These are phyloP conservation scores for Drosophila pachea DNA, from an alignment of 1,140 invertebrate species.

Conservation along the genomic window DNA sequence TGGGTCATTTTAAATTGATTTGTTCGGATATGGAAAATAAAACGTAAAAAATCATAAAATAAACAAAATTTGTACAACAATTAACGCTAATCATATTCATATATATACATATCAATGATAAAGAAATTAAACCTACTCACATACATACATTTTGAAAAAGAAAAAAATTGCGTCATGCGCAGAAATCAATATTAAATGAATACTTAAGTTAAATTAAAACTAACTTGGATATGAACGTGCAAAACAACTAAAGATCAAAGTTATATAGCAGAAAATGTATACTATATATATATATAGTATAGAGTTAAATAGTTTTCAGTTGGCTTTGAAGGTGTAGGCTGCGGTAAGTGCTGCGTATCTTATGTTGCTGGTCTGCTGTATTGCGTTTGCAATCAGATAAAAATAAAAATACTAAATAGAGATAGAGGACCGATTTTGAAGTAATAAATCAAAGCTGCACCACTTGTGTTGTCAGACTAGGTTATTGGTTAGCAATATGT, in stretches of 20 bases:
- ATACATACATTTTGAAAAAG: conserved; percentile 29
- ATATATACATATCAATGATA: conserved; percentile 23
- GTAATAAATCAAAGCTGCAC: conserved; percentile 48
- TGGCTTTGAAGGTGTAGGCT: background rate
- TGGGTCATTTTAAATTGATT: conserved; percentile 39
- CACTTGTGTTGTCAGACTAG: conserved; percentile 59
- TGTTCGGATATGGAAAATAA: conserved; percentile 63
- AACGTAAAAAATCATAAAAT: conserved; percentile 59
- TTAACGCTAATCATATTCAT: conserved; percentile 44
- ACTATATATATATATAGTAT: conserved; percentile 7
- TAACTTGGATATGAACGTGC: background rate
- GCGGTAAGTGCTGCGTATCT: conserved; percentile 11
- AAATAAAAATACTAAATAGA: conserved; percentile 6
- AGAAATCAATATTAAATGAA: conserved; percentile 5
- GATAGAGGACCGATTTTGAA: conserved; percentile 8
- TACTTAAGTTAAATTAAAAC: conserved; percentile 1
- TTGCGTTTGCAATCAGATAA: conserved; percentile 9
- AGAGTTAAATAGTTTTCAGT: background rate
- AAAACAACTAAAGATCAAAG: conserved; percentile 6
- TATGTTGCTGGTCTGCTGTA: conserved; percentile 16
- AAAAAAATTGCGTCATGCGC: background rate
- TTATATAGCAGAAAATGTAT: background rate
- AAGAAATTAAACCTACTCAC: conserved; percentile 36
- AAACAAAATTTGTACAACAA: conserved; percentile 23
- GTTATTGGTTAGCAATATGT: conserved; percentile 67